Base-by-base conservation (phyloP, 2,797 vertebrate species). In the Rhincodon typus region DNA sequence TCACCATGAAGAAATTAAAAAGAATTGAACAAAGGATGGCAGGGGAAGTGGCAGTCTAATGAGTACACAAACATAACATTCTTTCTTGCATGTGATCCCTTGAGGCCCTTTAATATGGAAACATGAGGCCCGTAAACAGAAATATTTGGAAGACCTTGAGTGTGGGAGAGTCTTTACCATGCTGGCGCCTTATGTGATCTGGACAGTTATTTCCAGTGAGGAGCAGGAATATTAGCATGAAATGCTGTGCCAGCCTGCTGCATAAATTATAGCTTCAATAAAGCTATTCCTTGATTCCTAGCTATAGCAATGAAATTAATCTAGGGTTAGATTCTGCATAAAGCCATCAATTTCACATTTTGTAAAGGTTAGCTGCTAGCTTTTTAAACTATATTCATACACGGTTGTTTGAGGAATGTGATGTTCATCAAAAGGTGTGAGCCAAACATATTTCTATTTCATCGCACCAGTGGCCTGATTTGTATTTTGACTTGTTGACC, bases 331-430 rank as follows among this genome's bases (percentile, higher is more conserved):
- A n/a, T 12, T 62, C 53, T 3, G 96, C 95, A 96, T 13, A 95
- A 94, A 50, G 4, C 27, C 19, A 94, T 69, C 91, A 91, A 0
- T 0, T 82, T 34, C 42, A 95, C 2, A 0, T 4, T 96, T 77
- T 90, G 57, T 96, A 96, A 3, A 34, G 95, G 0, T 91, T 53
- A n/a, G 77, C n/a, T 62, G 57, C 12, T 66, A 6, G 15, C 27
- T 90, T 90, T 90, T 6, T 34, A 90, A 90, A 19, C 53, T 90
- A 90, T 30, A n/a, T 66, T 15, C 15, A 57, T 57, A 57, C 57
- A 5, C 19, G 2, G 6, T 84, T 34, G 62, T 90, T n/a, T 19
- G 95, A 97, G 95, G 96, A 96, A 96, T 96, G 0, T 95, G 96
- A 96, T 95, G 96, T 93, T 95, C 96, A 4, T 53, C 46, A 50